Evolutionary conservation across 1,140 invertebrate species (phyloP), one percentile per base, ranked within the genome.

Genomic region (Cataglyphis hispanica): DNA sequence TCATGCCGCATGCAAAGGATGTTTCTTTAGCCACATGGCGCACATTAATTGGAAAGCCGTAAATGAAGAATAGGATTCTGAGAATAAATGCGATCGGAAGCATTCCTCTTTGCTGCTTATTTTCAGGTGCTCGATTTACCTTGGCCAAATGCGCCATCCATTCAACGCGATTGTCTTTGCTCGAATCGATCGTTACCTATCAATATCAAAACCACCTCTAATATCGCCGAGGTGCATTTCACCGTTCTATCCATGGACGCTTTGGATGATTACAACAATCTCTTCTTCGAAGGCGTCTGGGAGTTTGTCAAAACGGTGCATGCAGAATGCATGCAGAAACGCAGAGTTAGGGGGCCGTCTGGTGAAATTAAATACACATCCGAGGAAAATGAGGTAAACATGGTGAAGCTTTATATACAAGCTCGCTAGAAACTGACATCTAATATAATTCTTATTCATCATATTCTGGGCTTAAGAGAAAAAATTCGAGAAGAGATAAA

Each of bases 221-320:
- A 97, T 80, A 96, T 98, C 60, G 96, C 98, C 3, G 97, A 98
- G 91, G 95, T 98, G n/a, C 96, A 97, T 90, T 98, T 98, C 90
- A 96, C 97, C 53, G 97, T 98, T 1, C 95, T 96, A 10, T 97
- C 97, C 75, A 99, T 99, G 98, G 97, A 97, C 64, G 96, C 97
- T 0, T 95, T 97, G 8, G 98, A 98, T 90, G 98, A 99, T 94
- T 98, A 97, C 92, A 96, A 97, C 72, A 97, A 97, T 76, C 96
- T 98, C 58, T 97, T 97, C 84, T 98, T 98, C 92, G 98, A 98
- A 94, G 98, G 97, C 25, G 96, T 96, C 53, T 98, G 97, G 93
- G 98, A 98, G 92, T 98, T 98, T 89, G 95, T 98, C 0, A 96
- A 97, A 91, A 96, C 97, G 67, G 94, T 96, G 25, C 94, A 95